Evolutionary conservation across 64 coral and sea anemone species (phyloP).

Genomic region (Porites lutea): DNA sequence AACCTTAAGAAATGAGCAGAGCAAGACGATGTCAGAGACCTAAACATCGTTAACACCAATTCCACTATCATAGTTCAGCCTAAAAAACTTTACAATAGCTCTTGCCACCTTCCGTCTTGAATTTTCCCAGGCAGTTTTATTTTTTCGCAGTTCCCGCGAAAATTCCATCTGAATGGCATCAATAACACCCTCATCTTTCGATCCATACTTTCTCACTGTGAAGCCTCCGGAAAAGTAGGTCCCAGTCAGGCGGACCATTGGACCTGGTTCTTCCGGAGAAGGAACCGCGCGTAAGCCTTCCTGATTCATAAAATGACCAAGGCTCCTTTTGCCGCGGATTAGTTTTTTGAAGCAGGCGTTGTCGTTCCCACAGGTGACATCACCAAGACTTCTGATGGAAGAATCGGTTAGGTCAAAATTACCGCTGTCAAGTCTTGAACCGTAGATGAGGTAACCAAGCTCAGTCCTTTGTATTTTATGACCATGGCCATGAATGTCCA

Average conservation of each 20-base stretch:
- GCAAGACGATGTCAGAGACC: too few relatives aligned
- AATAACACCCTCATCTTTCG: slow-evolving; percentile 26
- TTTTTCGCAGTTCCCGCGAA: background rate
- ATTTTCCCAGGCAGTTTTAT: background rate
- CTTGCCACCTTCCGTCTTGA: background rate
- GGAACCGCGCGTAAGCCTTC: slow-evolving; percentile 23
- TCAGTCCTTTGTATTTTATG: background rate
- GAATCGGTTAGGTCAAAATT: background rate
- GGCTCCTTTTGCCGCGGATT: slow-evolving; percentile 50
- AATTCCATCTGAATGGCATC: slow-evolving; percentile 61
- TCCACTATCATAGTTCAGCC: slow-evolving; percentile 7
- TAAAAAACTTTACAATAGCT: slow-evolving; percentile 43
- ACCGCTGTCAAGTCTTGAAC: too few relatives aligned
- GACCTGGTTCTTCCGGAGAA: slow-evolving; percentile 1
- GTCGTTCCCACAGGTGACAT: background rate
- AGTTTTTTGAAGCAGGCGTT: slow-evolving; percentile 63
- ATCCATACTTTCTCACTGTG: slow-evolving; percentile 36
- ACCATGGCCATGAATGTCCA: slow-evolving; percentile 21
- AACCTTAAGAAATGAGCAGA: too few relatives aligned
- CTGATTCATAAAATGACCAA: slow-evolving; percentile 60
- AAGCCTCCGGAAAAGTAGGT: slow-evolving; percentile 40
- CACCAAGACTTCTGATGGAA: slow-evolving; percentile 44
- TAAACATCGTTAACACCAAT: too few relatives aligned
- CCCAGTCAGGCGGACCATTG: background rate
- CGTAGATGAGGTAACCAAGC: slow-evolving; percentile 18